Evolutionary conservation across 2,113 vertebrate species (phyloP).

Genomic region (Corapipo altera): DNA sequence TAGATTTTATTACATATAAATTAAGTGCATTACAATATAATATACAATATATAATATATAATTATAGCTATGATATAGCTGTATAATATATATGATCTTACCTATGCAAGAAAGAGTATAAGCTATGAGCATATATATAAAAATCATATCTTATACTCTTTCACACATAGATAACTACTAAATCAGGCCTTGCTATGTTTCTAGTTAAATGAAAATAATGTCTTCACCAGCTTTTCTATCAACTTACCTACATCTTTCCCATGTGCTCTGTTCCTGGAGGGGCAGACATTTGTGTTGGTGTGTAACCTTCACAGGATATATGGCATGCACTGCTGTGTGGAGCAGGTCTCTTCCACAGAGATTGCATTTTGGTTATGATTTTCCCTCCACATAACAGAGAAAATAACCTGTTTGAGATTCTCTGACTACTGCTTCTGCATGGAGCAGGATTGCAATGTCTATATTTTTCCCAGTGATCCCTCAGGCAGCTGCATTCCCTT

Average conservation of each 20-base stretch:
- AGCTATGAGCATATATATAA: background rate
- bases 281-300: rapidly evolving
- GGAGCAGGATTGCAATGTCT: background rate
- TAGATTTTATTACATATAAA: background rate
- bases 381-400: background rate
- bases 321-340: background rate
- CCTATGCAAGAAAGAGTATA: background rate
- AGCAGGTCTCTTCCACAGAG: background rate
- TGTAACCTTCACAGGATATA: background rate
- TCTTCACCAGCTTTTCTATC: background rate
- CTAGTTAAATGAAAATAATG: background rate
- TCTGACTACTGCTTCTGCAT: background rate
- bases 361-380: background rate
- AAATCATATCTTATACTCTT: background rate
- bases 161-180: background rate
- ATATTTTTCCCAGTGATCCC: background rate
- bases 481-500: background rate
- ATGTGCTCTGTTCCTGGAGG: background rate
- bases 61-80: background rate
- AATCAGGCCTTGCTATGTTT: background rate
- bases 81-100: background rate
- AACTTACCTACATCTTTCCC: background rate
- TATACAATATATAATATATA: background rate
- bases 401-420: background rate
- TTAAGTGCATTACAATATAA: background rate